Evolutionary conservation across 2,888 invertebrate genomes (phyloP).

Genomic region (Scrobipalpa atriplicella): DNA sequence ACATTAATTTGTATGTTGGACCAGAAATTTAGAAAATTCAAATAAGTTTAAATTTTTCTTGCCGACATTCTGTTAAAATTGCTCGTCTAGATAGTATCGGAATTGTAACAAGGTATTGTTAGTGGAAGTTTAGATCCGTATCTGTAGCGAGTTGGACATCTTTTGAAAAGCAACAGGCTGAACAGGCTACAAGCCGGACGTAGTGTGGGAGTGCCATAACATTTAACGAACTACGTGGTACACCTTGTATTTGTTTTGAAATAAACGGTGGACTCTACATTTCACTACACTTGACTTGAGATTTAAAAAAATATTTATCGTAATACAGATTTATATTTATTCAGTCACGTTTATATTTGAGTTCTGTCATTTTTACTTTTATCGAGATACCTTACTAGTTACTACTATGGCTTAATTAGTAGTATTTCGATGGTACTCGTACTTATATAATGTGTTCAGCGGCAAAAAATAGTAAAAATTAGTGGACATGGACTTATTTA

Average conservation of each 20-base stretch:
- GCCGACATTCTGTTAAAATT: neutral
- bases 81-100: neutral
- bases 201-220: slow-evolving; percentile 19
- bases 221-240: slow-evolving; percentile 4
- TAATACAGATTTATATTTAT: too few relatives aligned
- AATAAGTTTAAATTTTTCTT: neutral
- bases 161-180: neutral
- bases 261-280: neutral
- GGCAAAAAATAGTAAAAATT: too few relatives aligned
- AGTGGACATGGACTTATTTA: too few relatives aligned
- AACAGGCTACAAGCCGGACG: neutral
- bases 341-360: too few relatives aligned
- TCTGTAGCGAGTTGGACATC: slow-evolving; percentile 1
- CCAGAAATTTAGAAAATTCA: too few relatives aligned
- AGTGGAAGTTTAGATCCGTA: neutral
- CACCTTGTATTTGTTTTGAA: neutral
- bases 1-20: too few relatives aligned
- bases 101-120: neutral
- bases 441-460: too few relatives aligned
- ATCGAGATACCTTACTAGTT: too few relatives aligned
- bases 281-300: neutral
- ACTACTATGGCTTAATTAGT: too few relatives aligned
- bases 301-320: too few relatives aligned
- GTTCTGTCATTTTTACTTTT: too few relatives aligned
- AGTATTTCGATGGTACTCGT: too few relatives aligned